A percentile compares a stretch with the other conserved stretches of the same genome.
These are phyloP conservation scores for Nomia melanderi DNA, from an alignment of 1,140 invertebrate genomes.

Conservation along the genomic window DNA sequence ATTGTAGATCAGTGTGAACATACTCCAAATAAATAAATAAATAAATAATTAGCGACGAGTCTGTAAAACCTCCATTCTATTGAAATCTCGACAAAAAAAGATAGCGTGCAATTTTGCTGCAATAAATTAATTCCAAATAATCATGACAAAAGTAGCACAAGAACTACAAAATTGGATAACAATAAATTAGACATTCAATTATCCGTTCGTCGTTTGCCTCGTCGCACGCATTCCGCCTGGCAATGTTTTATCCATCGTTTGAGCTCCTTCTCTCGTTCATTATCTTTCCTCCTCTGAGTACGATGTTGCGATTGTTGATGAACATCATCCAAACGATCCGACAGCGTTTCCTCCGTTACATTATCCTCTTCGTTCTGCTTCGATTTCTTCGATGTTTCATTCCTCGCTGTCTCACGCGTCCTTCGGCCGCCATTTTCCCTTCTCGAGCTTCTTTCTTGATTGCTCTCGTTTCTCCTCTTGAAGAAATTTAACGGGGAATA, in stretches of 20 bases:
- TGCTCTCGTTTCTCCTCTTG: background rate
- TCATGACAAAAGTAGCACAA: no score
- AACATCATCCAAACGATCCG: background rate
- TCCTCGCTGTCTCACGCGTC: background rate
- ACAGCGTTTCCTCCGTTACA: background rate
- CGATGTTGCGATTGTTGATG: background rate
- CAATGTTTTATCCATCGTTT: slow-evolving; percentile 63
- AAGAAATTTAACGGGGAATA: background rate
- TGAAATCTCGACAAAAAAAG: no score
- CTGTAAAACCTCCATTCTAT: no score
- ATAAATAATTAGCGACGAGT: no score
- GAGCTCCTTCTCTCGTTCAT: slow-evolving; percentile 44
- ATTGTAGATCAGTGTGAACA: background rate
- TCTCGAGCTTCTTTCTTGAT: background rate
- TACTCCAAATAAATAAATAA: no score
- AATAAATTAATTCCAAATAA: no score
- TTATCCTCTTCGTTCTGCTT: background rate
- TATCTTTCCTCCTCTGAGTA: background rate
- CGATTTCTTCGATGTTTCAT: background rate
- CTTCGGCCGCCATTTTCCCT: background rate
- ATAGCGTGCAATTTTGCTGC: no score
- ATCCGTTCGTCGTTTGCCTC: background rate
- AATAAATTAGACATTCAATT: background rate
- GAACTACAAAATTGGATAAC: no score
- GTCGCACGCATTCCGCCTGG: slow-evolving; percentile 43